Percentiles rank a stretch among this genome's conserved stretches.
These are phyloP conservation scores for Pampus argenteus DNA, from an alignment of 2,797 vertebrate species.

Conservation along the genomic window DNA sequence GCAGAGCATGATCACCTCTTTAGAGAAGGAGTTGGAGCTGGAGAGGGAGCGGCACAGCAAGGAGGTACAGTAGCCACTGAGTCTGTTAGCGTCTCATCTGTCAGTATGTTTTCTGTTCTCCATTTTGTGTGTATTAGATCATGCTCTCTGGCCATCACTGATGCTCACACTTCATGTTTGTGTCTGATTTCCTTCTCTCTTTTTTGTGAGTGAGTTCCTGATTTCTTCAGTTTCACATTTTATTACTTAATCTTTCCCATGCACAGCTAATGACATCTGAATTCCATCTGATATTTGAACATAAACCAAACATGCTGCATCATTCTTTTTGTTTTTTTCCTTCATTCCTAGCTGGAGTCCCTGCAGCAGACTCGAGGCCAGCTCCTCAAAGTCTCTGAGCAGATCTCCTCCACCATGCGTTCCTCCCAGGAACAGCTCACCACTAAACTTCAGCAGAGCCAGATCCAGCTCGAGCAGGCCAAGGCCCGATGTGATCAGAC, in stretches of 20 bases:
- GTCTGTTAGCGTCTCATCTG: not conserved
- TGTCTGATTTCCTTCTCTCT: slow-evolving; percentile 42
- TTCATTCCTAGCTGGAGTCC: slow-evolving; percentile 77
- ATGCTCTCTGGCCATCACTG: not conserved
- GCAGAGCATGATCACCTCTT: slow-evolving; percentile 73
- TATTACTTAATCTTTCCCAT: not conserved
- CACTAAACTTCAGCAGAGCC: slow-evolving; percentile 81
- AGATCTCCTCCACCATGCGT: slow-evolving; percentile 81
- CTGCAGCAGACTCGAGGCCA: slow-evolving; percentile 86
- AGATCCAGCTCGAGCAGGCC: slow-evolving; percentile 65
- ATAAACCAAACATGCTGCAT: not conserved
- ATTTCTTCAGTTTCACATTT: not conserved
- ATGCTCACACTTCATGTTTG: not conserved
- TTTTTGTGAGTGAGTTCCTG: slow-evolving; percentile 23
- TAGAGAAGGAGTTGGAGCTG: slow-evolving; percentile 82
- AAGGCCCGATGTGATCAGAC: slow-evolving; percentile 9
- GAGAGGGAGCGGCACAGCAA: slow-evolving; percentile 81
- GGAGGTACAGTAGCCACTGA: slow-evolving; percentile 72
- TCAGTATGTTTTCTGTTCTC: not conserved
- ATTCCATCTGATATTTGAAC: no score
- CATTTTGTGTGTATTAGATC: not conserved
- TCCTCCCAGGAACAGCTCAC: slow-evolving; percentile 84
- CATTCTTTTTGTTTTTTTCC: not conserved
- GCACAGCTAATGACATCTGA: not conserved
- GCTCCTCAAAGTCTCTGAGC: slow-evolving; percentile 84